Conservation (phyloP, 1,140 invertebrate genomes). For the Wasmannia auropunctata region DNA sequence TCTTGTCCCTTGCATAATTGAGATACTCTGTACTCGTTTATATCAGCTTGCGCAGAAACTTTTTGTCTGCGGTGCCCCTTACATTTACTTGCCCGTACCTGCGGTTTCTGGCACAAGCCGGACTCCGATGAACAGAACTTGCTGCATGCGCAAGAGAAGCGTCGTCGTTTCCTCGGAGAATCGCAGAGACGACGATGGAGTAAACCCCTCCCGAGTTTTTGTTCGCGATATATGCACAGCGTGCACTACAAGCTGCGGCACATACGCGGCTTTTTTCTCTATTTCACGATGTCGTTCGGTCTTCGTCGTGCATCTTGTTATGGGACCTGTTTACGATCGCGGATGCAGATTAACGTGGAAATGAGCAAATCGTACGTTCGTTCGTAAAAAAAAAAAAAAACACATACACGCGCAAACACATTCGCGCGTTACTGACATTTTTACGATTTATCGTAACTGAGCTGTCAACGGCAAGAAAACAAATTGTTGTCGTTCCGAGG, state of each 20-base stretch:
- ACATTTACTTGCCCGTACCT: background rate
- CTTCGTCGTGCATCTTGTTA: slow-evolving; percentile 35
- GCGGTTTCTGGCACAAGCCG: slow-evolving; percentile 3
- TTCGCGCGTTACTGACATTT: slow-evolving; percentile 8
- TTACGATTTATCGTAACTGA: background rate
- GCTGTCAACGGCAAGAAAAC: background rate
- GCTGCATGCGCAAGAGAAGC: background rate
- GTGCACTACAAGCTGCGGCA: slow-evolving; percentile 49
- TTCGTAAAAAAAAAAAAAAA: slow-evolving; percentile 2
- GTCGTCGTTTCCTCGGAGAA: background rate
- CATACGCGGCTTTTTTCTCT: slow-evolving; percentile 53
- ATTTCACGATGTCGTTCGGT: slow-evolving; percentile 65
- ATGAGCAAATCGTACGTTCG: slow-evolving; percentile 4
- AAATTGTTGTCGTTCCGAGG: background rate
- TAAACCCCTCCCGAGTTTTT: slow-evolving; percentile 65
- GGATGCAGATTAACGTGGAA: slow-evolving; percentile 33
- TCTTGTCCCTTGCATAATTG: background rate
- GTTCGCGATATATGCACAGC: slow-evolving; percentile 38
- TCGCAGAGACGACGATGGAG: slow-evolving; percentile 8
- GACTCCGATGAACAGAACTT: background rate
- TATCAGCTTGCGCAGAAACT: background rate
- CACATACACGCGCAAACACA: no score
- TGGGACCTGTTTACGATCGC: slow-evolving; percentile 50
- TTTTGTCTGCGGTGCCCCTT: background rate
- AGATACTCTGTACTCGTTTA: background rate